Conservation (phyloP, 2,113 vertebrate species). For the Malurus cyaneus region DNA sequence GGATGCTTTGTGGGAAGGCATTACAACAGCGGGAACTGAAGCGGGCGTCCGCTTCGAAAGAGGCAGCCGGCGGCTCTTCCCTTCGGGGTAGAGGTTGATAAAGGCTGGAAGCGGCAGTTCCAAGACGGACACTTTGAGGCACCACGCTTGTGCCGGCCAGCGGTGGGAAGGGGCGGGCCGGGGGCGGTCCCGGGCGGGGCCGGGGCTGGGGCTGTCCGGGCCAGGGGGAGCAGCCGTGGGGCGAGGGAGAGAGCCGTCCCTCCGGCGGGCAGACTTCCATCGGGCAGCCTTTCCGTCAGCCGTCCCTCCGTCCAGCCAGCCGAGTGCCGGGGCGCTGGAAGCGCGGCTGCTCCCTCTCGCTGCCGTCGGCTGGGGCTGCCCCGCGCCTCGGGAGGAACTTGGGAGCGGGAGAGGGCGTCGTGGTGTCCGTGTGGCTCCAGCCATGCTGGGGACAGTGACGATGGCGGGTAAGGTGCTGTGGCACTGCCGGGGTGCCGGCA, state of each 20-base stretch:
- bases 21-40: rapidly evolving
- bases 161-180: neutral
- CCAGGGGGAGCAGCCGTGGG: neutral
- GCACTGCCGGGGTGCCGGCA: neutral
- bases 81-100: neutral
- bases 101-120: neutral
- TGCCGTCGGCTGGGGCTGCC: neutral
- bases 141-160: neutral
- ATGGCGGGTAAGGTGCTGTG: neutral
- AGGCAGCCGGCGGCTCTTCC: neutral
- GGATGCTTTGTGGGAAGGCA: neutral
- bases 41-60: neutral
- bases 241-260: neutral
- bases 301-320: neutral
- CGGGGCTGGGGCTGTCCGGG: neutral
- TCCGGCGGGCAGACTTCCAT: neutral
- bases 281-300: neutral
- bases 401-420: neutral
- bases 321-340: neutral
- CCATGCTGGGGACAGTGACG: neutral
- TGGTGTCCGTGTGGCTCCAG: neutral
- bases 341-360: neutral
- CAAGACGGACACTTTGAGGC: rapidly evolving
- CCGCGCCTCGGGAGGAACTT: neutral
- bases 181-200: neutral